A percentile compares a stretch with the other conserved stretches of the same genome.
Evolutionary conservation across 2,888 invertebrate species (phyloP).

Genomic region (Aporophyla nigra): DNA sequence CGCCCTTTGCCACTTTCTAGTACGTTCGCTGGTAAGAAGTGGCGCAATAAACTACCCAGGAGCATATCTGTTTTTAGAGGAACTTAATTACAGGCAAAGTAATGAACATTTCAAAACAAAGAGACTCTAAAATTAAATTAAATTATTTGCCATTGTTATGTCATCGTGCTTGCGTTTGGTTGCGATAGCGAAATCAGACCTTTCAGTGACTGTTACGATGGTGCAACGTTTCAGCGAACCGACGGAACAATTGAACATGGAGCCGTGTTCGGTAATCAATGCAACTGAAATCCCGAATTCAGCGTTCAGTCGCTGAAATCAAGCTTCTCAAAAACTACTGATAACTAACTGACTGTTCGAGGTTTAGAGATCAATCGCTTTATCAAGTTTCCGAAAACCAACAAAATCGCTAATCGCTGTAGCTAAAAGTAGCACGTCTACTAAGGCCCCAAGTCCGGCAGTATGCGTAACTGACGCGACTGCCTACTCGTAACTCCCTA

Average conservation of each 20-base stretch:
- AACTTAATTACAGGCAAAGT: not conserved
- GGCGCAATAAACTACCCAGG: not conserved
- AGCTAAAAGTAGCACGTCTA: conserved; percentile 19
- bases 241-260: not conserved
- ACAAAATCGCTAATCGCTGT: not conserved
- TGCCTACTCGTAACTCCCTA: conserved; percentile 66
- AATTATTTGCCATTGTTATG: not conserved
- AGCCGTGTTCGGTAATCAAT: not conserved
- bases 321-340: not conserved
- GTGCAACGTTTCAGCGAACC: not conserved
- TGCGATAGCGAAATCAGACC: not conserved
- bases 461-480: conserved; percentile 76
- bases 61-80: not conserved
- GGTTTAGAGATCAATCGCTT: not conserved
- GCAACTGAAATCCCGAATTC: not conserved
- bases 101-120: not conserved
- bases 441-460: conserved; percentile 57
- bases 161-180: not conserved
- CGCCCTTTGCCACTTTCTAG: not conserved
- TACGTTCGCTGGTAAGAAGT: not conserved
- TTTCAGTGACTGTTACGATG: not conserved
- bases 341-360: not conserved
- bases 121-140: not conserved
- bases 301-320: not conserved
- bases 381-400: not conserved